These are phyloP conservation scores for Himalopsyche anomala DNA, from an alignment of 2,888 invertebrate species.

Conservation along the genomic window DNA sequence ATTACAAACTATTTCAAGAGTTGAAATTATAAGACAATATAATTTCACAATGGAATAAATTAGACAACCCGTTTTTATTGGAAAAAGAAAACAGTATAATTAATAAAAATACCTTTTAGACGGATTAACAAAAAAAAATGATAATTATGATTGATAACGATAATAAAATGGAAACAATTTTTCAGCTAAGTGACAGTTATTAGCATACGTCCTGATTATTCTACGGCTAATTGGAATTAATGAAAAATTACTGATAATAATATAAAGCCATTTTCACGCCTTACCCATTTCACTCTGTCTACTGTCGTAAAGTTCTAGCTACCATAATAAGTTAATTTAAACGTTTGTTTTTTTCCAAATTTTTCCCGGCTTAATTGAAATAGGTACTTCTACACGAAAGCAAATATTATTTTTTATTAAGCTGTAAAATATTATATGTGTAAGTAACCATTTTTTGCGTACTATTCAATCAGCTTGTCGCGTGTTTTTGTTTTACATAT, in stretches of 20 bases:
- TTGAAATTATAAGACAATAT: too few species aligned
- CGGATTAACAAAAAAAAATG: background rate
- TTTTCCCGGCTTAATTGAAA: too few species aligned
- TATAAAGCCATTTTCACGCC: background rate
- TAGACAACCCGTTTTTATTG: background rate
- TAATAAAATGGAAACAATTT: background rate
- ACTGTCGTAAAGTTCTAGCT: background rate
- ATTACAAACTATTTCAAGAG: too few species aligned
- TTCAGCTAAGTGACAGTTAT: background rate
- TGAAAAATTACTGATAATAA: background rate
- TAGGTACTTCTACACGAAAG: too few species aligned
- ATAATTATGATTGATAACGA: background rate
- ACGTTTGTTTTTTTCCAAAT: too few species aligned
- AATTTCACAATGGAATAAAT: too few species aligned
- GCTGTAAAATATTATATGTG: too few species aligned
- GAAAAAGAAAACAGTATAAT: background rate
- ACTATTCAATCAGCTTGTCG: too few species aligned
- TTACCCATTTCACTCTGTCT: background rate
- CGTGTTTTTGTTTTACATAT: too few species aligned
- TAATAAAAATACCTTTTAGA: background rate
- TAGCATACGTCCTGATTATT: background rate
- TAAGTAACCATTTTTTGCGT: too few species aligned
- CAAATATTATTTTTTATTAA: too few species aligned
- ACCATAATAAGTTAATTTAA: too few species aligned
- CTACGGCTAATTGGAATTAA: background rate